Evolutionary conservation across 1,140 invertebrate genomes (phyloP).

Genomic region (Anadara kagoshimensis): DNA sequence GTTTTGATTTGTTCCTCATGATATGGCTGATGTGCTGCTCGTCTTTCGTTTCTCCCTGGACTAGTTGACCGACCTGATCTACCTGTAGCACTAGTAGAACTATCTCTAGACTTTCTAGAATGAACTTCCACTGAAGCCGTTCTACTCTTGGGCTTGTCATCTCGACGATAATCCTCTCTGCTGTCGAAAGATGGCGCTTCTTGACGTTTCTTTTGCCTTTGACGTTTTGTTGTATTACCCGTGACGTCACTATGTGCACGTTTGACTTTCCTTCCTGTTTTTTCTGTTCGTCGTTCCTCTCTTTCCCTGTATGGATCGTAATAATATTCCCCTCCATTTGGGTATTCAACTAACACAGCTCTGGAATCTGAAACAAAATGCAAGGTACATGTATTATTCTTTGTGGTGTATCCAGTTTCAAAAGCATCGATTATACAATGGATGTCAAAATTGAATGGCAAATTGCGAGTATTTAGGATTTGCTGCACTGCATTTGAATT

Average conservation of each 20-base stretch:
- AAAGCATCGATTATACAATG: neutral
- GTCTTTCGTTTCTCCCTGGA: neutral
- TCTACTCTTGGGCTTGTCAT: constrained; percentile 7
- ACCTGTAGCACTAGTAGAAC: neutral
- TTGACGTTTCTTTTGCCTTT: constrained; percentile 14
- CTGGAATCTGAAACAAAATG: constrained; percentile 32
- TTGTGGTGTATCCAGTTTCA: neutral
- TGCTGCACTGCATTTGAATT: too few species aligned
- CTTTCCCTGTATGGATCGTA: constrained; percentile 31
- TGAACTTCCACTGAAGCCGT: constrained; percentile 32
- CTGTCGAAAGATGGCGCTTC: constrained; percentile 23
- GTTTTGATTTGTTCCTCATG: constrained; percentile 21
- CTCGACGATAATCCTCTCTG: neutral
- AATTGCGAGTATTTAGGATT: too few species aligned
- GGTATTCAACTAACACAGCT: constrained; percentile 39
- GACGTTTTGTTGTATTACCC: constrained; percentile 29
- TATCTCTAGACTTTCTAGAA: neutral
- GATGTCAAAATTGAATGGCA: neutral
- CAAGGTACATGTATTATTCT: neutral
- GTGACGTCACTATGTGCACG: constrained; percentile 43
- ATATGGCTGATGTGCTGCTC: neutral
- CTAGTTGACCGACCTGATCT: too few species aligned
- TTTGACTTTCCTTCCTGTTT: constrained; percentile 33
- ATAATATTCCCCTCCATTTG: constrained; percentile 18
- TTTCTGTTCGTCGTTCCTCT: neutral